Evolutionary conservation across 2,888 invertebrate species (phyloP).

Genomic region (Andrena flavipes): DNA sequence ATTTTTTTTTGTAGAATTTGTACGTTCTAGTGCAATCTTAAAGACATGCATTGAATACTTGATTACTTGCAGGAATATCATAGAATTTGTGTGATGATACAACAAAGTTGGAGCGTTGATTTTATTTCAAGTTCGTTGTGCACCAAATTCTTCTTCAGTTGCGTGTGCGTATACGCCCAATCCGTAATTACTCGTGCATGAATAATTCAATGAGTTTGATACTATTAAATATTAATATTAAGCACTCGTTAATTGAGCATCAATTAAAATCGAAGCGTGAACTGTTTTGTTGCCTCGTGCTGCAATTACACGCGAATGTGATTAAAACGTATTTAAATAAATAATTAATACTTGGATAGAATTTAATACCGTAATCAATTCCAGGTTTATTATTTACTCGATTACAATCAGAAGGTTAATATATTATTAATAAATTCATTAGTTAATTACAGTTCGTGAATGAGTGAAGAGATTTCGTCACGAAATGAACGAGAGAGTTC

Average conservation of each 20-base stretch:
- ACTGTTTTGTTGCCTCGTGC: slow-evolving; percentile 9
- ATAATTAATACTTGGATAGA: slow-evolving; percentile 19
- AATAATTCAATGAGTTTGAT: not conserved
- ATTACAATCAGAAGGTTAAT: not conserved
- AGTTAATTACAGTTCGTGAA: not conserved
- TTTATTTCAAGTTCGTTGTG: too few species aligned
- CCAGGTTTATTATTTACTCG: slow-evolving; percentile 5
- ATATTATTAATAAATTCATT: slow-evolving; percentile 9
- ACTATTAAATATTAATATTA: slow-evolving; percentile 7
- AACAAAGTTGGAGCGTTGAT: too few species aligned
- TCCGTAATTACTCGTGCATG: not conserved
- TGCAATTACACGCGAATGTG: not conserved
- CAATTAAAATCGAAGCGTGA: slow-evolving; percentile 10
- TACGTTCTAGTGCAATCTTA: too few species aligned
- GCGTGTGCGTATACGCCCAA: not conserved
- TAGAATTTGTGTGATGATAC: too few species aligned
- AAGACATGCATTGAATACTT: too few species aligned
- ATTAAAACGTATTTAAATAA: slow-evolving; percentile 24
- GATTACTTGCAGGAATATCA: too few species aligned
- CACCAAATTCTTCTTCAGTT: too few species aligned
- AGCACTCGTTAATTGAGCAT: slow-evolving; percentile 27
- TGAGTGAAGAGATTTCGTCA: not conserved
- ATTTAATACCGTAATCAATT: slow-evolving; percentile 15
- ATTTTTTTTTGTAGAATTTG: too few species aligned
- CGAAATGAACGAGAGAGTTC: not conserved